Evolutionary conservation across 2,113 vertebrate genomes (phyloP).

Genomic region (Nothoprocta pentlandii): DNA sequence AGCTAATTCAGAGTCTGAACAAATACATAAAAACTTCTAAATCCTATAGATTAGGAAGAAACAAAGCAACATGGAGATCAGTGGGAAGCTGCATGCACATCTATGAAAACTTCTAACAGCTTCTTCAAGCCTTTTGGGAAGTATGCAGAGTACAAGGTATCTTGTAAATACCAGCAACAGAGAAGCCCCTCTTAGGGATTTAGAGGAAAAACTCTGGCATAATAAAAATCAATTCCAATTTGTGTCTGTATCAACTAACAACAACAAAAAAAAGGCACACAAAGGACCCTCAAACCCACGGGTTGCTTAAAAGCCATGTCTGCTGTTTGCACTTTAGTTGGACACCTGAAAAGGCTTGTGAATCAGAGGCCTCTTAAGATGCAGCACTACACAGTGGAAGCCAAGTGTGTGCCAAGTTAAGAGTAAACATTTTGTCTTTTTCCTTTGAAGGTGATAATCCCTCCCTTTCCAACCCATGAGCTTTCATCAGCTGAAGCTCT

Average conservation of each 20-base stretch:
- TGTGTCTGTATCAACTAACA: neutral
- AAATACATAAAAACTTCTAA: neutral
- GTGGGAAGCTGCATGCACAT: too few species aligned
- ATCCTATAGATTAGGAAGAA: neutral
- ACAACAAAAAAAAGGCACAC: neutral
- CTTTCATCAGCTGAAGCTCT: neutral
- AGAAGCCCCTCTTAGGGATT: neutral
- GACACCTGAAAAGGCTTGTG: neutral
- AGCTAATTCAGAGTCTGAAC: neutral
- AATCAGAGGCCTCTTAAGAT: neutral
- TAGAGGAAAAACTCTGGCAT: neutral
- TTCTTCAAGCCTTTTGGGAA: neutral
- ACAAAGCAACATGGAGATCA: neutral
- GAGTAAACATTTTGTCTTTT: neutral
- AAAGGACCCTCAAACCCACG: neutral
- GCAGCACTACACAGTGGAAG: neutral
- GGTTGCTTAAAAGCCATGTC: neutral
- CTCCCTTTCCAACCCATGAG: neutral
- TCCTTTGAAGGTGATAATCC: neutral
- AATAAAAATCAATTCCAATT: neutral
- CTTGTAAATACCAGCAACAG: neutral
- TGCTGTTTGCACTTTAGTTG: neutral
- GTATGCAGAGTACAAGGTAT: accelerated
- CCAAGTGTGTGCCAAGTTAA: neutral
- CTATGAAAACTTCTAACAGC: neutral